These are phyloP conservation scores for Dipodomys spectabilis DNA, from an alignment of 2,113 vertebrate species.

Conservation along the genomic window DNA sequence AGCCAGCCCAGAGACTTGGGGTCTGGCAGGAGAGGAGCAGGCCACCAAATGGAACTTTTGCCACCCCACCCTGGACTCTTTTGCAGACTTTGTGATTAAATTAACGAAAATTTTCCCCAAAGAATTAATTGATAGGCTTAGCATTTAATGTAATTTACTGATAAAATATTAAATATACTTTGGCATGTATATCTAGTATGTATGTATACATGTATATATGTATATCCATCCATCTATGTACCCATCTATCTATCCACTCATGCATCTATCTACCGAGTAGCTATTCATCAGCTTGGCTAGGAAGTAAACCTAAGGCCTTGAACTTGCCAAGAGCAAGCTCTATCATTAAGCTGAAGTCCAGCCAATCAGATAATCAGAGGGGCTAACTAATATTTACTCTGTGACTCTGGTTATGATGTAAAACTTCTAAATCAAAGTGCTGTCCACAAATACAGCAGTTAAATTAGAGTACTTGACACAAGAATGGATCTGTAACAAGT, in stretches of 20 bases:
- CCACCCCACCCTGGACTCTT: neutral
- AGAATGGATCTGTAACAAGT: neutral
- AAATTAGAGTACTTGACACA: too few relatives aligned
- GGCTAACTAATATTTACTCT: rapidly evolving
- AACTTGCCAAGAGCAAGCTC: too few relatives aligned
- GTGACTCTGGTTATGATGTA: too few relatives aligned
- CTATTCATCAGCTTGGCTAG: neutral
- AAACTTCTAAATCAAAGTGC: neutral
- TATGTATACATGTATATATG: too few relatives aligned
- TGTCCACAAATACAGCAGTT: too few relatives aligned
- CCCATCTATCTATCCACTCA: neutral
- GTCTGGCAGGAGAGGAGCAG: too few relatives aligned
- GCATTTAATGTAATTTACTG: neutral
- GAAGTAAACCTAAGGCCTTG: neutral
- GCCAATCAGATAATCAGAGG: neutral
- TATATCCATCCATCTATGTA: neutral
- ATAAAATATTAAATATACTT: neutral
- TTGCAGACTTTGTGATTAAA: neutral
- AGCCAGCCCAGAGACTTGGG: too few relatives aligned
- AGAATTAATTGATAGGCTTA: neutral
- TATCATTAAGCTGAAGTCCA: too few relatives aligned
- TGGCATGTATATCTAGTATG: neutral
- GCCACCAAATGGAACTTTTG: neutral
- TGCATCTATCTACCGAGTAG: neutral
- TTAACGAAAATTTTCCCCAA: neutral